Percentiles rank a stretch among this genome's conserved stretches.
Conservation (phyloP, 2,888 invertebrate genomes). For the Nemapogon koenigi region DNA sequence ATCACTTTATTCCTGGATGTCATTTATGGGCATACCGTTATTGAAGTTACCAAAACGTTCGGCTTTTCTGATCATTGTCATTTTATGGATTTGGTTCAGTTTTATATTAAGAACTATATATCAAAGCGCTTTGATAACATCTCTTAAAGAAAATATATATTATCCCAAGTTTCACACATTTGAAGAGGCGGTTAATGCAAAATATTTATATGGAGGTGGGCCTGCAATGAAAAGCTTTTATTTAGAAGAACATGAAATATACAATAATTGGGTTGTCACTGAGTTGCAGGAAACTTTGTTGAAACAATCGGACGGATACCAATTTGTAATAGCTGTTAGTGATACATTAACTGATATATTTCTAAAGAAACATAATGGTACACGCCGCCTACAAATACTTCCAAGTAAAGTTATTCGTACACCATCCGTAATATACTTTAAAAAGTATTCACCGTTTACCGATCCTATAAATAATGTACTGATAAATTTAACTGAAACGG, state of each 20-base stretch:
- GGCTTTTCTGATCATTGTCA: neutral
- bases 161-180: constrained; percentile 3
- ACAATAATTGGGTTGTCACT: neutral
- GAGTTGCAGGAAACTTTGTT: neutral
- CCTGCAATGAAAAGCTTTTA: neutral
- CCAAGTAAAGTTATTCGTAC: too few species aligned
- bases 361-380: neutral
- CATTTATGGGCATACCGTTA: constrained; percentile 33
- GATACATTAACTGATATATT: neutral
- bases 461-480: constrained; percentile 1
- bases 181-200: neutral
- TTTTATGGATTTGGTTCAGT: constrained; percentile 6
- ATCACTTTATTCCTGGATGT: constrained; percentile 32
- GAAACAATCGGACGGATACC: neutral
- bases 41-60: constrained; percentile 25
- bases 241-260: neutral
- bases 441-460: constrained; percentile 3
- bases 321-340: neutral
- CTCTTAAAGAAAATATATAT: neutral
- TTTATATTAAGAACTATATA: constrained; percentile 3
- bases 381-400: neutral
- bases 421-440: too few species aligned
- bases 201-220: constrained; percentile 1
- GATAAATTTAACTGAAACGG: neutral
- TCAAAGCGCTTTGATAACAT: constrained; percentile 1